Percentiles rank a stretch among this genome's conserved stretches.
Evolutionary conservation across 2,797 vertebrate species (phyloP).

Genomic region (Lepus townsendii): DNA sequence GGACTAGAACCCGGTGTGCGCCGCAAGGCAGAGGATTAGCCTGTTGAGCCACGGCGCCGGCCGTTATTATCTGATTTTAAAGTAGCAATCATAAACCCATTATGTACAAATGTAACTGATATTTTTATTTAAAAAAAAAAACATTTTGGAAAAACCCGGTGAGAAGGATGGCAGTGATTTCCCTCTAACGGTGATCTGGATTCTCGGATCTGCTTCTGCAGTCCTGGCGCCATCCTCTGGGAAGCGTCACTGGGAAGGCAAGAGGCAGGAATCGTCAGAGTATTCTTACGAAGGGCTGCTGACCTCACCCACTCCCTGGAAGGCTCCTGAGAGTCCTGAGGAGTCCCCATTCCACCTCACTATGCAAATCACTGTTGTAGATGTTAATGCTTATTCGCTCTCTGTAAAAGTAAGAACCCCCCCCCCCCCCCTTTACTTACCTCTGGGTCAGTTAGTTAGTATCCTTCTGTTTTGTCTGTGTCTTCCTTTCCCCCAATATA

Average conservation of each 20-base stretch:
- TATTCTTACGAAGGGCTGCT: constrained; percentile 33
- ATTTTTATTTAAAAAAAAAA: neutral
- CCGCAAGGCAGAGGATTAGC: too few relatives aligned
- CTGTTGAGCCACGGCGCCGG: neutral
- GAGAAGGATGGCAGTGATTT: neutral
- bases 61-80: neutral
- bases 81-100: neutral
- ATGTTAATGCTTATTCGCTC: constrained; percentile 17
- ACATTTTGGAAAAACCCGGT: neutral
- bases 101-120: neutral
- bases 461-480: neutral
- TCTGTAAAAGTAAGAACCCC: neutral
- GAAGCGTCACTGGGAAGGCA: constrained; percentile 15
- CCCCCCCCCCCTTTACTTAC: neutral
- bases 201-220: neutral
- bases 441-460: neutral
- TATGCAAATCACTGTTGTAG: neutral
- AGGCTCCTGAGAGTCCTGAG: neutral
- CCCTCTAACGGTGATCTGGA: neutral
- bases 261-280: neutral
- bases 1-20: too few relatives aligned
- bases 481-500: neutral
- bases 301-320: neutral
- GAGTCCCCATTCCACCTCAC: neutral
- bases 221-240: neutral